A percentile compares a stretch with the other conserved stretches of the same genome.
Evolutionary conservation across 2,888 invertebrate genomes (phyloP).

Genomic region (Drosophila austrosaltans): DNA sequence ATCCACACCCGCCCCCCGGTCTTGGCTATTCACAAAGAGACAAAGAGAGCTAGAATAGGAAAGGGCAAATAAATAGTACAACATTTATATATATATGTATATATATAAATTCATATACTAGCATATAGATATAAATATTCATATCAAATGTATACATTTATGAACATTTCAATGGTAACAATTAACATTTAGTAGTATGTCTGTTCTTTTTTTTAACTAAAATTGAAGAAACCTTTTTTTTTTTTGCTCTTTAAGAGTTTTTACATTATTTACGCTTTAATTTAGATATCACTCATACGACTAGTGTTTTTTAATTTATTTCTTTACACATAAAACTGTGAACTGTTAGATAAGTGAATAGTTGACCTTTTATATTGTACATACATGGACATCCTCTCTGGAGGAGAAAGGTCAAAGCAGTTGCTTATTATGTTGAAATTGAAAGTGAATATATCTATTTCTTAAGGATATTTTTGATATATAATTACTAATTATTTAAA

Average conservation of each 20-base stretch:
- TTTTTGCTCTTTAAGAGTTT: too few species aligned
- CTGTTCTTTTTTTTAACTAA: not conserved
- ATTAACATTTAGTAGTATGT: slow-evolving; percentile 42
- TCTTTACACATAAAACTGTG: too few species aligned
- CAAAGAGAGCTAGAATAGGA: slow-evolving; percentile 1
- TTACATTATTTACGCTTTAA: too few species aligned
- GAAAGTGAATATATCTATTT: too few species aligned
- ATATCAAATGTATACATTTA: slow-evolving; percentile 66
- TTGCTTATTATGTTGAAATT: too few species aligned
- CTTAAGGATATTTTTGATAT: too few species aligned
- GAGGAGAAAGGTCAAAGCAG: too few species aligned
- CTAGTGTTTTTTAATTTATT: not conserved
- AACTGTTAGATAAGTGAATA: too few species aligned
- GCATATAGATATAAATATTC: slow-evolving; percentile 6
- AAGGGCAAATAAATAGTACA: not conserved
- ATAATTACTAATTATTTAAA: too few species aligned
- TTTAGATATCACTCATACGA: not conserved
- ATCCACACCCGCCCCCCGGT: not conserved
- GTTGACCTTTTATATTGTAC: not conserved
- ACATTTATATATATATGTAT: slow-evolving; percentile 23
- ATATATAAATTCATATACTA: slow-evolving; percentile 29
- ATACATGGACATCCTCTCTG: not conserved
- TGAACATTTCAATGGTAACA: slow-evolving; percentile 72
- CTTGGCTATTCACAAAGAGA: not conserved
- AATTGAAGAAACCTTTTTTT: not conserved